Evolutionary conservation across 2,797 vertebrate genomes (phyloP), one percentile per base, ranked within the genome.

Genomic region (Tangara arthus): DNA sequence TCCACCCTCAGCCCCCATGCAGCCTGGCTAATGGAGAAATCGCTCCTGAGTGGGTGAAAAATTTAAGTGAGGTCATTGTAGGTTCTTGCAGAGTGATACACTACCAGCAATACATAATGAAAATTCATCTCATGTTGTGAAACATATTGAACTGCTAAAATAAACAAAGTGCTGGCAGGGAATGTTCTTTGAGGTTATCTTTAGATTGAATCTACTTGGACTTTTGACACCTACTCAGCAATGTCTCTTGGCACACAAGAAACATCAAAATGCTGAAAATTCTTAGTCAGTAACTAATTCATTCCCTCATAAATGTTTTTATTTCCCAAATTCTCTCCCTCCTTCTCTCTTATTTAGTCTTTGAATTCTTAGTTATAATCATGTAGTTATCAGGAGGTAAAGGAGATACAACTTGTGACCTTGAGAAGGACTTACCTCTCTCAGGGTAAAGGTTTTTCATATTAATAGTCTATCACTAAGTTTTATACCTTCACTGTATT

Each of bases 191-290:
- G 85, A 73, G 87, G 87, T 96, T 96, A 96, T 97, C 96, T 96
- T 95, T 94, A 96, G 91, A 95, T 16, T 78, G 63, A 91, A 95
- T 95, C 90, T 95, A 77, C 80, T 90, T 96, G 95, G 96, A 96
- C 96, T 96, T 97, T 96, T 96, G 95, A 96, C 96, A 97, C 93
- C 87, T 95, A 94, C 93, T 97, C 93, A 94, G 91, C 89, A 94
- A 90, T 81, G 82, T 94, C 66, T 93, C 87, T 94, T 94, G 94
- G 95, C 95, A 90, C 6, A 41, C 49, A 95, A 94, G 59, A 91
- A 83, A 87, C 56, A 49, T 94, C 94, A 94, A 92, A 93, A 93
- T 79, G 73, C 70, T 86, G 75, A 95, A 90, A 88, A 78, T 34
- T 60, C 86, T 94, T 81, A 89, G 77, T 88, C 71, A 95, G 75